These are phyloP conservation scores for Melanostoma mellinum DNA, from an alignment of 2,888 invertebrate genomes.

Conservation along the genomic window DNA sequence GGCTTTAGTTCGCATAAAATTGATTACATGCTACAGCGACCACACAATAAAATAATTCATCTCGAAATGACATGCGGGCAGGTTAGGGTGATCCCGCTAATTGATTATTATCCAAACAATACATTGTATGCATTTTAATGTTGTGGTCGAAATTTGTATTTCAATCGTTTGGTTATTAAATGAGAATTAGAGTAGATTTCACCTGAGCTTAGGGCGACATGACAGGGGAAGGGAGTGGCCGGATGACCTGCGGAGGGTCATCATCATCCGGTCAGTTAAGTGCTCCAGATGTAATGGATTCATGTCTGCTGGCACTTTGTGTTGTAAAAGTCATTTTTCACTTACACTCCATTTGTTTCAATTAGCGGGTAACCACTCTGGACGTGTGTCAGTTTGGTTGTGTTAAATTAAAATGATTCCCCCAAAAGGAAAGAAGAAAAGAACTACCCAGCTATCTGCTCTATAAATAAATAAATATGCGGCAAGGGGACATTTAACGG, in stretches of 20 bases:
- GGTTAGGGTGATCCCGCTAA: constrained; percentile 42
- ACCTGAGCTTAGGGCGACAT: background rate
- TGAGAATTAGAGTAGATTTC: constrained; percentile 20
- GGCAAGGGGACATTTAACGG: too few species aligned
- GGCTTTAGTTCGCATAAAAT: constrained; percentile 55
- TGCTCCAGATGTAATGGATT: too few species aligned
- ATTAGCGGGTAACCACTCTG: too few species aligned
- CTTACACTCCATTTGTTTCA: too few species aligned
- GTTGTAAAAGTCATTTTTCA: too few species aligned
- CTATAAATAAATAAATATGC: too few species aligned
- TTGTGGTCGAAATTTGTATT: constrained; percentile 32
- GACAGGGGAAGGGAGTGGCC: too few species aligned
- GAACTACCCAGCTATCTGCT: too few species aligned
- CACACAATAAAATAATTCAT: constrained; percentile 59
- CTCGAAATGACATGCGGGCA: constrained; percentile 7
- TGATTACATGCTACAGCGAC: constrained; percentile 51
- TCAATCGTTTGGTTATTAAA: constrained; percentile 23
- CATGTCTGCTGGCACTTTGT: too few species aligned
- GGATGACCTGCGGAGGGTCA: too few species aligned
- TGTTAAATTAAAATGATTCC: background rate
- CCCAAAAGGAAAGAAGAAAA: background rate
- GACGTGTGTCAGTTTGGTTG: too few species aligned
- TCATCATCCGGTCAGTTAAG: too few species aligned
- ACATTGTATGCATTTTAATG: constrained; percentile 3
- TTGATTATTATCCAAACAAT: constrained; percentile 48